Evolutionary conservation across 2,797 vertebrate genomes (phyloP), one percentile per base, ranked within the genome.

Genomic region (Galaxias olidus): DNA sequence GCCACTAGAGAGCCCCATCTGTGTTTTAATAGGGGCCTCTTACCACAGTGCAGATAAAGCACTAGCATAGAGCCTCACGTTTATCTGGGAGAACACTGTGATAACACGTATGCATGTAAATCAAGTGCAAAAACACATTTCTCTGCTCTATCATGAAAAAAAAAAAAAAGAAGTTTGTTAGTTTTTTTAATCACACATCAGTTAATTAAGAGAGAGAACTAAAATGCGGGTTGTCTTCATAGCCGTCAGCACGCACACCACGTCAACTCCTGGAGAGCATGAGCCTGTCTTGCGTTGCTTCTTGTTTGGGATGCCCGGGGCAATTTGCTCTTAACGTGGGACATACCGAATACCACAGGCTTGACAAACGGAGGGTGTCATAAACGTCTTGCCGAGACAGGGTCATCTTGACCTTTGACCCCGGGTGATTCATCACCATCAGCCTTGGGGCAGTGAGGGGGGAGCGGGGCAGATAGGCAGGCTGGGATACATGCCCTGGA

Each of bases 361-460:
- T 44, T 57, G 70, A 82, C 65, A 67, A 65, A 54, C 68, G 61
- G 66, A 53, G 65, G 30, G 30, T 66, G 50, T 77, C 79, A 74
- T 76, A 79, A 87, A 85, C 79, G 86, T 85, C 87, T 86, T 42
- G 30, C 30, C 55, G 82, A 76, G 75, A 65, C 88, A 84, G 84
- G 88, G 66, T 90, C 85, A 86, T 85, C 76, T 84, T 91, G 84
- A 92, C 86, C 91, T 88, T 86, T 92, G 91, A 92, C 91, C 90
- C 57, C 91, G 90, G 83, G 84, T 88, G 90, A 92, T 92, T 93
- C 86, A 87, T 88, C 88, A 90, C 91, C 91, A 88, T 88, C 90
- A 90, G 85, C 88, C 73, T 90, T 85, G 89, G 91, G 91, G 89
- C 90, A 87, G 86, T 93, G 90, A 76, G 84, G 30, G 44, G 84